Percentiles rank a stretch among this genome's conserved stretches.
phyloP scores from a whole-genome alignment of 2,797 vertebrate genomes.

The Vespertilio murinus region DNA sequence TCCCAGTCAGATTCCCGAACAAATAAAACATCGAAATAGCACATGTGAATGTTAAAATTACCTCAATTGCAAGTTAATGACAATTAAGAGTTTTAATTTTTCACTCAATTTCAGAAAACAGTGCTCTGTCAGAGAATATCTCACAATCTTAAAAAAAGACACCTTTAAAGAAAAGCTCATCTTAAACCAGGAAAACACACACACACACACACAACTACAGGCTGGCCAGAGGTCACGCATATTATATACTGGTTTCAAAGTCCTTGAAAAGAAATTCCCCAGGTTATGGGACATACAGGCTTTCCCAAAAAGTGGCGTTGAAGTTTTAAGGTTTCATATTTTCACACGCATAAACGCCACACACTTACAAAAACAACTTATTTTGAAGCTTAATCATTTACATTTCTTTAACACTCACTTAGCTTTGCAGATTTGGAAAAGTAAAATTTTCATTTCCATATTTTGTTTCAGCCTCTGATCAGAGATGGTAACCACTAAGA shows the following conservation, averaged over 20 bases:
- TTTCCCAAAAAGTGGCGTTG: background rate
- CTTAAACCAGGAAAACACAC: background rate
- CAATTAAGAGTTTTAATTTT: background rate
- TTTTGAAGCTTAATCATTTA: background rate
- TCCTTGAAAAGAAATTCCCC: background rate
- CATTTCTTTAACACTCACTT: background rate
- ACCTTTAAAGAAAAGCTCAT: background rate
- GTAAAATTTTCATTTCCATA: background rate
- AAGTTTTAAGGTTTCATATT: background rate
- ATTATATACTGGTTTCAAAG: background rate
- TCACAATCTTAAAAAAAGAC: background rate
- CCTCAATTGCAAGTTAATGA: background rate
- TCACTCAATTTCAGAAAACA: constrained; percentile 29
- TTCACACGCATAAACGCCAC: background rate
- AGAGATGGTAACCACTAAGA: background rate
- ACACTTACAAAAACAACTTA: background rate
- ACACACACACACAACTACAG: background rate
- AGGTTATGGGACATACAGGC: background rate
- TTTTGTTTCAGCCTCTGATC: background rate
- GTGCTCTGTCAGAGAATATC: background rate
- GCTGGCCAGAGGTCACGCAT: background rate
- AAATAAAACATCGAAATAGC: background rate
- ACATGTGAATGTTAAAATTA: background rate
- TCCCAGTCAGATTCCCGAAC: background rate
- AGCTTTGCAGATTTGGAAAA: background rate